Evolutionary conservation across 2,888 invertebrate genomes (phyloP), one percentile per base, ranked within the genome.

Genomic region (Meiosimyza decipiens): DNA sequence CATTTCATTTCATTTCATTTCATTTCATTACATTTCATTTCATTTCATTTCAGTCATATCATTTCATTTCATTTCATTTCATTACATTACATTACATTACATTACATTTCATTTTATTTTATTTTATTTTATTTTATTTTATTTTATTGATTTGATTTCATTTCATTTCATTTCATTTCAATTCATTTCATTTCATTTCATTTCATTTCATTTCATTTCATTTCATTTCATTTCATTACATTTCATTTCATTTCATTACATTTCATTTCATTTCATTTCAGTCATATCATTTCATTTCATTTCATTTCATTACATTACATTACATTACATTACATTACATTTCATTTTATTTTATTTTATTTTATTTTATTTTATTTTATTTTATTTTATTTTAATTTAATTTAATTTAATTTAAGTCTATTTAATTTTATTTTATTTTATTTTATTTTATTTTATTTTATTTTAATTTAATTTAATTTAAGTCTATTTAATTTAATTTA

Each of bases 371-470:
- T 55, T 65, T 15, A 40, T 65, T 47, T 72, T 54, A 54, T 68
- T 63, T 72, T 22, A 22, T 22, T 18, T 68, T 68, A 72, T 72
- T 13, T 68, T 68, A 2, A 72, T 73, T 33, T 64, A 64, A 73
- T 70, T 50, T 70, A 64, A 70, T 73, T 40, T 71, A 57, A 64
- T 71, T 49, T 71, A 49, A 71, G 57, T 49, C 57, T 68, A 62
- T 71, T 22, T 64, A 57, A 71, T 71, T 49, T 64, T 55, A 64
- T 71, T 49, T 71, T 64, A 71, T 71, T 49, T 64, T 64, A 71
- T 64, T 22, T 59, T 71, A 66, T 71, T 47, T 59, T 59, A 71
- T 71, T 28, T 66, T 71, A 71, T 71, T 12, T 55, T 18, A 57
- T 57, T 2, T 12, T 12, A 69, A 60, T 50, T 60, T 59, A 69